phyloP scores from a whole-genome alignment of 2,888 invertebrate species.

The Timema cristinae region DNA sequence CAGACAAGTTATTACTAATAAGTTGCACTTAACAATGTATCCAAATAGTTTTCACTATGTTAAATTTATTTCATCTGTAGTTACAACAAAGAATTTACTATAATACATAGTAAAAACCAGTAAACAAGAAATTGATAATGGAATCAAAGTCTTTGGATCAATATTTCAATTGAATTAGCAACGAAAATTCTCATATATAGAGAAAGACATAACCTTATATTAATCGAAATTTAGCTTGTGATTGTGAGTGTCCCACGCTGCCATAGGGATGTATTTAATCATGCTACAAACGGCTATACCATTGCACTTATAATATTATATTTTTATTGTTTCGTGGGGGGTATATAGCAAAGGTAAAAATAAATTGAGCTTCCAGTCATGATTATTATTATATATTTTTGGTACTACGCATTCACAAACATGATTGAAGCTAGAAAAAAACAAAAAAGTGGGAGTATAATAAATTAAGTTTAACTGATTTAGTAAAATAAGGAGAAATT shows the following conservation, averaged over 20 bases:
- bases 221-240: slow-evolving; percentile 17
- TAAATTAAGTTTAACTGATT: too few relatives aligned
- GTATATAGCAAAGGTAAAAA: slow-evolving; percentile 24
- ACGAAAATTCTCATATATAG: slow-evolving; percentile 24
- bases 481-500: too few relatives aligned
- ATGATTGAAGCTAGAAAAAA: slow-evolving; percentile 26
- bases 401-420: slow-evolving; percentile 26
- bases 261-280: slow-evolving; percentile 11
- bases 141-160: slow-evolving; percentile 8
- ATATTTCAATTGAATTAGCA: slow-evolving; percentile 18
- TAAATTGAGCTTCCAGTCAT: slow-evolving; percentile 31
- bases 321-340: slow-evolving; percentile 24
- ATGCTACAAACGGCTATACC: slow-evolving; percentile 9
- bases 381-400: slow-evolving; percentile 29
- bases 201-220: slow-evolving; percentile 1
- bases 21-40: too few relatives aligned
- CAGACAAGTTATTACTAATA: too few relatives aligned
- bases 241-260: slow-evolving; percentile 21
- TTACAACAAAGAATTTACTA: too few relatives aligned
- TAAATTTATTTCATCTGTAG: too few relatives aligned
- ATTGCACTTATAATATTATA: slow-evolving; percentile 15
- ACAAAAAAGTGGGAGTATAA: background rate
- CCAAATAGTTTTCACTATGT: too few relatives aligned
- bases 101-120: too few relatives aligned
- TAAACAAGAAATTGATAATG: too few relatives aligned